Base-by-base conservation (phyloP, 2,113 vertebrate species). In the Clinocottus analis region DNA sequence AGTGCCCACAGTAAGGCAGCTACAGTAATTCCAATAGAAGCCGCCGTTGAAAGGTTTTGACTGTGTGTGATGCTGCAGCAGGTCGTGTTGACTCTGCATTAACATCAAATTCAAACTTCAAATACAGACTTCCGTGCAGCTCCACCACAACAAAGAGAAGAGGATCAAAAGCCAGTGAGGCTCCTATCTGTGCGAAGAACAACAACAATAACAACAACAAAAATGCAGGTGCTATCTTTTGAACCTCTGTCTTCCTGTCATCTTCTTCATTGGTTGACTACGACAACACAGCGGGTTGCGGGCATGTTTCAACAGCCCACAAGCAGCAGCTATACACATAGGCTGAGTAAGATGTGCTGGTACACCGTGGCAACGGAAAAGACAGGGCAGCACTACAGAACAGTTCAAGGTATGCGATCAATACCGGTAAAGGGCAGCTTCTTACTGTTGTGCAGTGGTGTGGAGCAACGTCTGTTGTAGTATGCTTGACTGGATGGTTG, bases 381-480 rank as follows among this genome's bases (percentile, higher is more conserved):
- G n/a, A 55, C 14, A 63, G 23, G 4, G 67, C 17, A 43, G 47
- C 17, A 33, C 31, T 25, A 16, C 12, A 19, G 13, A 37, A 37
- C 12, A 77, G 19, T 60, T 21, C 9, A 41, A 41, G 12, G 3
- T 6, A 3, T 60, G 35, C 23, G 27, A 84, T 77, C 29, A 11
- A 19, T 25, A 13, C 10, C 3, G 13, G 23, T 45, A 43, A 33
- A 49, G 39, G 25, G 21, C 13, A 29, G 25, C 11, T 41, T 72
- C 92, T 92, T 90, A 95, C 94, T 56, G 51, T 81, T 79, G 76
- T 83, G 81, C 73, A 80, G 53, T 4, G 85, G 77, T 1, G 87
- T 79, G 72, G 85, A 91, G 69, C 49, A 82, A 69, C 19, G 53
- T 76, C 63, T 75, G 47, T 25, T 74, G 79, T 63, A 76, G 77